Base-by-base conservation (phyloP, 1,140 invertebrate species). In the Pomacea maculata region DNA sequence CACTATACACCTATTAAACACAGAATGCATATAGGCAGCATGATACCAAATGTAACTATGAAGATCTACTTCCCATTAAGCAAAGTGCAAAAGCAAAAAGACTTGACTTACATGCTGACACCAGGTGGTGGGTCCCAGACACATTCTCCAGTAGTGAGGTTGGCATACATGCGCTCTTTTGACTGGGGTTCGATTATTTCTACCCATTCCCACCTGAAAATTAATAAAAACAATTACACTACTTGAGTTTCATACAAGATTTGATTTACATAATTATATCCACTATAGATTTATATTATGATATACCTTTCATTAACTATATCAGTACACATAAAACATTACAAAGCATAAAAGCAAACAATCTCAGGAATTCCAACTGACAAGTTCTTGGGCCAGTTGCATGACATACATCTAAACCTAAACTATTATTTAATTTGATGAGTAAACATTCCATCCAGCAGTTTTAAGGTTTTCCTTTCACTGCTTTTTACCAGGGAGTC, bases 141-240 rank as follows among this genome's bases (percentile, higher is more conserved):
- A 93, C 97, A 99, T 93, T 99, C 97, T 84, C 98, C 98, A 78
- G 97, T 98, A 82, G 96, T 96, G 83, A 99, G 94, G 94, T 99
- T 99, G 90, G 97, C 98, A 93, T 98, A 99, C 97, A 99, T 99
- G 92, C 97, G 96, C 93, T 99, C 97, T 93, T 97, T 96, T 85
- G 97, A 97, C 90, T 96, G 95, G 85, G 98, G 98, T 91, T 99
- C 98, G 92, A 99, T 97, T 89, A 99, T 99, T 94, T 99, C 98
- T 91, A 99, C 97, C 98, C 98, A 99, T 94, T 99, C 97, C 93
- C 96, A 95, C 92, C 95, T 93, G 97, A 93, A 89, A 90, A 84
- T 84, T 71, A 19, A 84, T 67, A 88, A 80, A 81, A 64, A 82
- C 67, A n/a, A 78, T 54, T 61, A 63, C 75, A 73, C 19, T 17